Conservation (phyloP, 2,888 invertebrate genomes). For the Asteroscopus sphinx region DNA sequence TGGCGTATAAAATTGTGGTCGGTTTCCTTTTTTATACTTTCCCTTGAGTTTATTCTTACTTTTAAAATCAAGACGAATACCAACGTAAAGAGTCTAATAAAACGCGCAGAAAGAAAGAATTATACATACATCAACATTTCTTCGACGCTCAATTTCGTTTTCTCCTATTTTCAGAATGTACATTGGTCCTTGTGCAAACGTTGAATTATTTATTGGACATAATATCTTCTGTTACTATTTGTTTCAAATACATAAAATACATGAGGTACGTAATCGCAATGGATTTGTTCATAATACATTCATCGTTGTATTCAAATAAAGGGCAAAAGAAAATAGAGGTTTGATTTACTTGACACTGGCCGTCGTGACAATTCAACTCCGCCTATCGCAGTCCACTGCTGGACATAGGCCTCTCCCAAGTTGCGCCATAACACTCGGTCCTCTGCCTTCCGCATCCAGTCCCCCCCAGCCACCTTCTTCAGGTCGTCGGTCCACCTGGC, state of each 20-base stretch:
- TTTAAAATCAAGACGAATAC: conserved; percentile 36
- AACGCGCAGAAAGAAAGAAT: conserved; percentile 32
- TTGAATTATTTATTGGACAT: conserved; percentile 60
- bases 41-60: conserved; percentile 26
- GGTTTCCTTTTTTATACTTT: conserved; percentile 34
- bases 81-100: conserved; percentile 33
- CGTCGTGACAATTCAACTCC: no score
- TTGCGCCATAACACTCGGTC: no score
- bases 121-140: conserved; percentile 54
- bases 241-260: conserved; percentile 50
- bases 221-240: conserved; percentile 56
- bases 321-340: conserved; percentile 76
- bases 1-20: conserved; percentile 44
- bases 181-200: conserved; percentile 56
- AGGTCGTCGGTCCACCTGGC: no score
- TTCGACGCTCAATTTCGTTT: conserved; percentile 58
- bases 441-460: no score
- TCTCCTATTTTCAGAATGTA: conserved; percentile 53
- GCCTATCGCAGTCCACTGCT: no score
- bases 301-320: conserved; percentile 72
- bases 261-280: conserved; percentile 48
- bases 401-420: no score
- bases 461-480: no score
- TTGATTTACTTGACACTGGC: no score
- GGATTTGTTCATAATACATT: conserved; percentile 62